These are phyloP conservation scores for Tupaia tana DNA, from an alignment of 2,113 vertebrate genomes.

Conservation along the genomic window DNA sequence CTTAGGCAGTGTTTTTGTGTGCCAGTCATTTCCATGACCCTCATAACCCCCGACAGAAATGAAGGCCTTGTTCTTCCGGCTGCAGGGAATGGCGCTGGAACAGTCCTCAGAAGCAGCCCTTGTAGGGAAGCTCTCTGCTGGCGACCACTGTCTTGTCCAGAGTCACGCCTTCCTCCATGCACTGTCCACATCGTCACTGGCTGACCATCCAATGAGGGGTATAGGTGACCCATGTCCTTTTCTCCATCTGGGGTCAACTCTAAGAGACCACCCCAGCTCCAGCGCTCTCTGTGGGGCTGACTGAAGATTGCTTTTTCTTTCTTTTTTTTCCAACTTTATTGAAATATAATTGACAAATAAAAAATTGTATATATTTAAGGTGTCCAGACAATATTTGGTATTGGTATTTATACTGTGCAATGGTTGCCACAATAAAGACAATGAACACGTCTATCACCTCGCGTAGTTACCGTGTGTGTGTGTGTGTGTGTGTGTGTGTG, in stretches of 20 bases:
- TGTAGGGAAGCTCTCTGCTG: not conserved
- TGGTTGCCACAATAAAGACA: not conserved
- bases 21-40: not conserved
- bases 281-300: not conserved
- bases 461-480: not conserved
- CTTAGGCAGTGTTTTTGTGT: not conserved
- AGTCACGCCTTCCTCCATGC: not conserved
- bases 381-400: not conserved
- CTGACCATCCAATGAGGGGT: accelerated
- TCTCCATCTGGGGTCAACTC: not conserved
- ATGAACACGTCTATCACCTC: not conserved
- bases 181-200: not conserved
- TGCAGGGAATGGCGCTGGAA: not conserved
- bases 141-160: not conserved
- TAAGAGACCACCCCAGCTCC: not conserved
- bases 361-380: not conserved
- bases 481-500: not conserved
- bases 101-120: not conserved
- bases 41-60: not conserved
- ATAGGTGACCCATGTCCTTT: not conserved
- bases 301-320: not conserved
- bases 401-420: not conserved
- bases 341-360: not conserved
- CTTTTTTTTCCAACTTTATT: not conserved
- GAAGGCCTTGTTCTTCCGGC: not conserved